Evolutionary conservation across 2,888 invertebrate genomes (phyloP).

Genomic region (Acanthosepion esculentum): DNA sequence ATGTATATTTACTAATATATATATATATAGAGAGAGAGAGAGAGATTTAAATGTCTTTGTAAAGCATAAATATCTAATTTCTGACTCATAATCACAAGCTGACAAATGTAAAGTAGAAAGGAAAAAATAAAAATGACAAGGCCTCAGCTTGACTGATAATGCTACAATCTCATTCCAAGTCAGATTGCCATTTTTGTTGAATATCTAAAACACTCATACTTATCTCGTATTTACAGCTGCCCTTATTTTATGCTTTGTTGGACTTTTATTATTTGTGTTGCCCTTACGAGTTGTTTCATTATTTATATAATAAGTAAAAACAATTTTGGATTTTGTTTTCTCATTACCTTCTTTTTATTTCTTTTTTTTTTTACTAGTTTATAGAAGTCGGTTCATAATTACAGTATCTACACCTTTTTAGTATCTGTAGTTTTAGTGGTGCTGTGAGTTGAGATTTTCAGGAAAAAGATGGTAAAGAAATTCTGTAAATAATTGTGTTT

Average conservation of each 20-base stretch:
- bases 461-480: neutral
- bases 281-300: neutral
- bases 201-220: no score
- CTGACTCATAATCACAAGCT: no score
- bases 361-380: neutral
- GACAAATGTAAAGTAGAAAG: no score
- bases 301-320: neutral
- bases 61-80: no score
- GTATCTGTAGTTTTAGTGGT: neutral
- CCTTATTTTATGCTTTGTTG: neutral
- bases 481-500: neutral
- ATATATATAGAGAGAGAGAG: no score
- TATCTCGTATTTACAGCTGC: no score
- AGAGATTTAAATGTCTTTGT: no score
- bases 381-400: neutral
- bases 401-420: neutral
- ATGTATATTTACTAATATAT: no score
- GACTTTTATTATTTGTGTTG: neutral
- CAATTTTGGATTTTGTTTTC: neutral
- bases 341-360: neutral
- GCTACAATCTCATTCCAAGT: no score
- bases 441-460: accelerated
- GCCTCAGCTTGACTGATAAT: no score
- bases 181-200: no score
- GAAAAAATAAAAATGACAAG: no score